These are phyloP conservation scores for Enteromius viviparus DNA, from an alignment of 2,797 vertebrate genomes.

Conservation along the genomic window DNA sequence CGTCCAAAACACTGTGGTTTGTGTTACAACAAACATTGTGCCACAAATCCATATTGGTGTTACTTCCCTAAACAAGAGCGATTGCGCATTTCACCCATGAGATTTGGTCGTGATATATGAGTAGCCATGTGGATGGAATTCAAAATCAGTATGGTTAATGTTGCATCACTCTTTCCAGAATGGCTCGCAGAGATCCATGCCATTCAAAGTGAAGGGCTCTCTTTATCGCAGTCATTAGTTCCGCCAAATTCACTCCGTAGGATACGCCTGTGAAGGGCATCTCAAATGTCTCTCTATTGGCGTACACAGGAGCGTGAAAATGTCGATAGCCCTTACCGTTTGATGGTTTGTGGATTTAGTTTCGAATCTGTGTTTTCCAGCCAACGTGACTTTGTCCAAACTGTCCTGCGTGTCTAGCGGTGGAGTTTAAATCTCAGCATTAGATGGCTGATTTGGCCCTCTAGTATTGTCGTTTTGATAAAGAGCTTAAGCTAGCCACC, in stretches of 20 bases:
- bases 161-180: conserved; percentile 68
- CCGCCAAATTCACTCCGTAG: conserved; percentile 59
- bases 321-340: background rate
- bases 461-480: conserved; percentile 30
- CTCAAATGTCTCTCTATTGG: conserved; percentile 51
- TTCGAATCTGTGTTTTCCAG: background rate
- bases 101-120: conserved; percentile 69
- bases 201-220: conserved; percentile 63
- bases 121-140: conserved; percentile 66
- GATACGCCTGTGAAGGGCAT: conserved; percentile 69
- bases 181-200: conserved; percentile 59
- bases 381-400: background rate
- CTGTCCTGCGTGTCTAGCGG: background rate
- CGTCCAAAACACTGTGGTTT: conserved; percentile 45
- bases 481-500: conserved; percentile 29
- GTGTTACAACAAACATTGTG: conserved; percentile 60
- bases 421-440: background rate
- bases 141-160: conserved; percentile 79
- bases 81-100: conserved; percentile 62
- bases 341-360: conserved; percentile 17
- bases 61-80: conserved; percentile 73
- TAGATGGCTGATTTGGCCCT: background rate
- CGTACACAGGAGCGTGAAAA: conserved; percentile 19
- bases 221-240: conserved; percentile 74
- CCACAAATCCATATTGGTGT: conserved; percentile 67